Evolutionary conservation across 2,797 vertebrate genomes (phyloP).

Genomic region (Muscicapa comitata): DNA sequence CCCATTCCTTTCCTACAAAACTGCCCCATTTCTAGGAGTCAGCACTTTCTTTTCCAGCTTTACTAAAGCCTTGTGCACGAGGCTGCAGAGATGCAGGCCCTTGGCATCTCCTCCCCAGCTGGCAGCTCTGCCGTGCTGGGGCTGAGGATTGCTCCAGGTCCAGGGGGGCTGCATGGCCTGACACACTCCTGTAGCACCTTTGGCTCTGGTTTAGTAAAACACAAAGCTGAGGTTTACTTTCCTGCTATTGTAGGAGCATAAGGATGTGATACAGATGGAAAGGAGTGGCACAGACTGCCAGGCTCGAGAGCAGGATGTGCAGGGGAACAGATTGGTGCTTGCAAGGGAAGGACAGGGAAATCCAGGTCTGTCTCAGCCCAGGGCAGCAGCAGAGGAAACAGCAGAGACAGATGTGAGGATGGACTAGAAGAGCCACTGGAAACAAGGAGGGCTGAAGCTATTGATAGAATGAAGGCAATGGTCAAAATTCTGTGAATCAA

Average conservation of each 20-base stretch:
- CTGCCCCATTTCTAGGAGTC: not conserved
- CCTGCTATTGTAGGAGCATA: not conserved
- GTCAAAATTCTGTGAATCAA: not conserved
- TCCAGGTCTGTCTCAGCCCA: not conserved
- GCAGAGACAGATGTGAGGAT: not conserved
- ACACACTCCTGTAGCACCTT: not conserved
- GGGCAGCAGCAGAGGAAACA: not conserved
- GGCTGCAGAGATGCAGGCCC: not conserved
- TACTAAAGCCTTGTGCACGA: not conserved
- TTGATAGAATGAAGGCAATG: fast-evolving
- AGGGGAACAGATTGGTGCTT: not conserved
- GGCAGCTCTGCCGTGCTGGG: not conserved
- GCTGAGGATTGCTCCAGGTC: not conserved
- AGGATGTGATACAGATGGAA: not conserved
- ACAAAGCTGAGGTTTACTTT: not conserved
- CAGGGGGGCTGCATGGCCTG: not conserved
- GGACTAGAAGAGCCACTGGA: not conserved
- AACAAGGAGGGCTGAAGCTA: not conserved
- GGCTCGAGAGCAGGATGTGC: not conserved
- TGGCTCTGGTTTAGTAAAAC: not conserved
- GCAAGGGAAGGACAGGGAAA: not conserved
- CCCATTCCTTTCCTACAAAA: not conserved
- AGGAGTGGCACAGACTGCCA: not conserved
- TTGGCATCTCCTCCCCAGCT: fast-evolving
- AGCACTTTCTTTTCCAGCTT: not conserved